Percentiles rank a stretch among this genome's conserved stretches.
These are phyloP conservation scores for Elachura formosa DNA, from an alignment of 2,113 vertebrate species.

Conservation along the genomic window DNA sequence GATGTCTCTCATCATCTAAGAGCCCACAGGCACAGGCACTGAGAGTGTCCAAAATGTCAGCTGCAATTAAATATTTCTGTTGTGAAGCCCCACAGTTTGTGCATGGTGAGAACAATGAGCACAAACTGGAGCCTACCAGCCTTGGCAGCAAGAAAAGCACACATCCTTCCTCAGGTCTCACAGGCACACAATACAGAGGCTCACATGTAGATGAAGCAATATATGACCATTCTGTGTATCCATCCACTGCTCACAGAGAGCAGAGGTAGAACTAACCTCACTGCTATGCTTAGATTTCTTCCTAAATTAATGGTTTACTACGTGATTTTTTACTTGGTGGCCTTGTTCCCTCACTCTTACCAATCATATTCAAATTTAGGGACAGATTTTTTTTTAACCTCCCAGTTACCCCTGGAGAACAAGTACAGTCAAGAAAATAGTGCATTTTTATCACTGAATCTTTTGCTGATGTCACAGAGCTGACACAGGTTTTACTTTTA, in stretches of 20 bases:
- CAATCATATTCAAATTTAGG: not conserved
- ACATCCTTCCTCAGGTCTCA: not conserved
- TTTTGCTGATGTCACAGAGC: not conserved
- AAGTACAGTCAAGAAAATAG: not conserved
- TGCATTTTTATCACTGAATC: not conserved
- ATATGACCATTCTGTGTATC: not conserved
- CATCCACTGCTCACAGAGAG: not conserved
- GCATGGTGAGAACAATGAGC: not conserved
- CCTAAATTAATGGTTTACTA: not conserved
- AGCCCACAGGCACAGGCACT: constrained; percentile 19
- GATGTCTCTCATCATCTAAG: constrained; percentile 7
- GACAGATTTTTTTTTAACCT: not conserved
- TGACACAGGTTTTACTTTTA: not conserved
- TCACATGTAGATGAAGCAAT: not conserved
- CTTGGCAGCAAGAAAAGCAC: not conserved
- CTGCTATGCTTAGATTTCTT: not conserved
- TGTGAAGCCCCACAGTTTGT: not conserved
- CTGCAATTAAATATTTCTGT: not conserved
- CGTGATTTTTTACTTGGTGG: not conserved
- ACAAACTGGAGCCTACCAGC: not conserved
- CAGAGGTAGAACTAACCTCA: not conserved
- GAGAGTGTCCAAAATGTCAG: constrained; percentile 9
- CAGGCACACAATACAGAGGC: not conserved
- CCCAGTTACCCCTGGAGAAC: not conserved
- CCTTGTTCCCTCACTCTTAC: not conserved